Evolutionary conservation across 2,888 invertebrate genomes (phyloP), one percentile per base, ranked within the genome.

Genomic region (Cylloceria caligata): DNA sequence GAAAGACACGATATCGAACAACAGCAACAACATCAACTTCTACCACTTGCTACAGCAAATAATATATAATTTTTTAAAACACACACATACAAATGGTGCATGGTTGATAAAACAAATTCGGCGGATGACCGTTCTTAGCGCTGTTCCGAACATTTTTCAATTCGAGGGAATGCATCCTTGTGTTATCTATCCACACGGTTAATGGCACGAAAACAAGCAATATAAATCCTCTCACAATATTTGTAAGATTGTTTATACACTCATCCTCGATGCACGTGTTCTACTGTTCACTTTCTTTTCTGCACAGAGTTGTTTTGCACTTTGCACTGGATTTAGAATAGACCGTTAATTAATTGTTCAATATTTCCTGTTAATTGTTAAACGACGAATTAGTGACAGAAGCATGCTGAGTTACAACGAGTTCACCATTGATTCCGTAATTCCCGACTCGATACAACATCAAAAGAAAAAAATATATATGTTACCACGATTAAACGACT

Each of bases 81-180:
- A 55, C 55, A 57, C 78, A 76, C 65, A 71, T 72, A 52, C 68
- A 76, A 65, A 68, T 57, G 84, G 83, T 84, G 85, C 83, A 83
- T 84, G 84, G 60, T 68, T 81, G 36, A 73, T n/a, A 74, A 47
- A 72, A 47, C 52, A 55, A 69, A 68, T 52, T 73, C 57, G 64
- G 64, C 75, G 68, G 65, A 72, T 64, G 27, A 34, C 21, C 30
- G 45, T 57, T 49, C 16, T 39, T 34, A 65, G 45, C 67, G 21
- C 60, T 80, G 62, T 72, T 74, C 71, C 81, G 74, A 80, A 83
- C 57, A 81, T 67, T 55, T 39, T 69, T 42, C 34, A 47, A 55
- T 68, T 75, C 34, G 34, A n/a, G 30, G 57, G 42, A 49, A 74
- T 74, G 71, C 62, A 71, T 68, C 4, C 36, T 69, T 60, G 30